Percentiles rank a stretch among this genome's conserved stretches.
Evolutionary conservation across 2,888 invertebrate genomes (phyloP).

Genomic region (Caenorhabditis sulstoni): DNA sequence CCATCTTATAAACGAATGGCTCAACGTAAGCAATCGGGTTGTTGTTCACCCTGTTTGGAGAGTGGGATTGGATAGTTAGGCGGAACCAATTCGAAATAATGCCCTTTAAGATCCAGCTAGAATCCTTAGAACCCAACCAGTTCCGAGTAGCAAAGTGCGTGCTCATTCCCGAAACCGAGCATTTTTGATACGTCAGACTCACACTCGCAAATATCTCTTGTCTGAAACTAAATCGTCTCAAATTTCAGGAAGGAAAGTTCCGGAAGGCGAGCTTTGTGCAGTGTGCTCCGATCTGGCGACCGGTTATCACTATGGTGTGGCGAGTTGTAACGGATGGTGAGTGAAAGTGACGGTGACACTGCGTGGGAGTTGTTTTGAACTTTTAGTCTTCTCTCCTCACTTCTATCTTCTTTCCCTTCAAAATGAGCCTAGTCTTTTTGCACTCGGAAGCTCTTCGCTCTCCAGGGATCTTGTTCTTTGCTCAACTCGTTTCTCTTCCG

Average conservation of each 20-base stretch:
- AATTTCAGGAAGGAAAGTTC: slow-evolving; percentile 72
- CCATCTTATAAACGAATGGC: slow-evolving; percentile 73
- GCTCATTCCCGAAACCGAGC: too few species aligned
- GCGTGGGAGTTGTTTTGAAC: slow-evolving; percentile 22
- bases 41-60: background rate
- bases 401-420: background rate
- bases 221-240: too few species aligned
- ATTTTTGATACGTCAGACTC: too few species aligned
- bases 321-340: slow-evolving; percentile 79
- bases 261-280: slow-evolving; percentile 78
- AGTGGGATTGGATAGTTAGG: too few species aligned
- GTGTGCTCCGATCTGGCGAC: slow-evolving; percentile 80
- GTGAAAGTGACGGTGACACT: slow-evolving; percentile 20
- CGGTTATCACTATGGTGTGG: slow-evolving; percentile 78
- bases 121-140: too few species aligned
- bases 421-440: slow-evolving; percentile 35
- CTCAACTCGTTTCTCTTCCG: slow-evolving; percentile 41
- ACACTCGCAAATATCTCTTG: too few species aligned
- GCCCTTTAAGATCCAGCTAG: too few species aligned
- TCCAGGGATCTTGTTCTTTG: slow-evolving; percentile 46
- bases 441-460: slow-evolving; percentile 42
- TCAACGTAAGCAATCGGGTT: slow-evolving; percentile 54
- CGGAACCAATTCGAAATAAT: background rate
- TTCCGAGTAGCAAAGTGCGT: too few species aligned
- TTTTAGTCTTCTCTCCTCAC: slow-evolving; percentile 25